Evolutionary conservation across 2,797 vertebrate genomes (phyloP), one percentile per base, ranked within the genome.

Genomic region (Morus bassanus): DNA sequence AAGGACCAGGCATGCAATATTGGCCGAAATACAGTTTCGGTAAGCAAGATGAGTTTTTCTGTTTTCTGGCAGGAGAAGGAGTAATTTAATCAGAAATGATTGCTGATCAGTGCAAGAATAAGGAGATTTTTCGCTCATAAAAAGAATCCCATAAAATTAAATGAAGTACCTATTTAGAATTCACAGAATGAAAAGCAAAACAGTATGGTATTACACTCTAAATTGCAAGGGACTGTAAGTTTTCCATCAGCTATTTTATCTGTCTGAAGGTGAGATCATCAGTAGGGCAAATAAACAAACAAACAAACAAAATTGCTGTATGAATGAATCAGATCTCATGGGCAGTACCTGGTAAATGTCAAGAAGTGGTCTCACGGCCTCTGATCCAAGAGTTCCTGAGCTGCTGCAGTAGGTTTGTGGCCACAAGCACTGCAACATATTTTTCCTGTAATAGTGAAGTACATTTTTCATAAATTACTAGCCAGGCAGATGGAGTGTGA

Each of bases 401-500:
- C 91, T 96, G 90, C 88, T 96, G 94, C 90, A n/a, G 87, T 91
- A 69, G 88, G 73, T 96, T 97, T 96, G 93, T 81, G 94, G 93
- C 93, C 89, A 81, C 94, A 94, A 95, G 93, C 95, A 93, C 85
- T 21, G 91, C 93, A 95, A 84, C 96, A 95, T 95, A 96, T 97
- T 97, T 96, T 97, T 95, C 93, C 94, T 97, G 91, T 95, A 94
- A 91, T 93, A 95, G 91, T 91, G 91, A 95, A 96, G 96, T 96
- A 94, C 80, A 1, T 91, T 96, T 95, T 96, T 96, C 91, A 95
- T 95, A 96, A 94, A 96, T 95, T 97, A 92, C 96, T 97, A 96
- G 94, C 96, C 96, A 95, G 96, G 96, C 96, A 97, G 96, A 97
- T 96, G 96, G 96, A 96, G 96, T 96, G 96, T 97, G 96, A 97